Base-by-base conservation (phyloP, 2,888 invertebrate species). In the Epicampocera succincta region DNA sequence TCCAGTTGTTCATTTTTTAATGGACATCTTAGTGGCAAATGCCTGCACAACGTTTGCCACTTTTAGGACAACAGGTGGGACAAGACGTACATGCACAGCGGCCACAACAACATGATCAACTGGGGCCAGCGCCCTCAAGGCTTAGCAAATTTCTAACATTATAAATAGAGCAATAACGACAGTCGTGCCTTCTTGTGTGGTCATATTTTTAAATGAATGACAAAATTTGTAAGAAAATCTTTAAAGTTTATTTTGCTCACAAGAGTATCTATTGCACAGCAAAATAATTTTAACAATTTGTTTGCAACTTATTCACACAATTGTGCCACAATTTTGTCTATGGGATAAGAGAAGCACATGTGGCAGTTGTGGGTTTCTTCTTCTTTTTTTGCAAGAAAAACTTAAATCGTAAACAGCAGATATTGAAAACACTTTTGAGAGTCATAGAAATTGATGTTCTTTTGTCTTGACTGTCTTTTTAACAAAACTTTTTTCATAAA, bases 341-440 rank as follows among this genome's bases (percentile, higher is more conserved):
- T 19, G 1, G 19, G 21, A 12, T 60, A 48, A 29, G 15, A 17
- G 60, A 61, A 63, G 29, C 69, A 73, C 63, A 74, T 63, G 69
- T 42, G 40, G 50, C 42, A 21, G 17, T n/a, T n/a, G n/a, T n/a
- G n/a, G 17, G 8, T 25, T 52, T 61, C 15, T 44, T 25, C 48
- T 42, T 15, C 8, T 15, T 52, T 42, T 33, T 52, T 19, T 50
- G 38, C 13, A 29, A 15, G 58, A 52, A 65, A 78, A 82, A 71
- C 71, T 65, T 48, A 44, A 61, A 44, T 65, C 72, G 77, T 82
- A 82, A 82, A 82, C 61, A 74, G 17, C 25, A 56, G 38, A 40
- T 69, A 76, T 74, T 74, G 54, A 72, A 78, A 48, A 75, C 61
- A 75, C 82, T 78, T 78, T 71, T 56, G 82, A 78, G 82, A 54